Percentiles rank a stretch among this genome's conserved stretches.
Evolutionary conservation across 2,797 vertebrate genomes (phyloP).

Genomic region (Graptemys geographica): DNA sequence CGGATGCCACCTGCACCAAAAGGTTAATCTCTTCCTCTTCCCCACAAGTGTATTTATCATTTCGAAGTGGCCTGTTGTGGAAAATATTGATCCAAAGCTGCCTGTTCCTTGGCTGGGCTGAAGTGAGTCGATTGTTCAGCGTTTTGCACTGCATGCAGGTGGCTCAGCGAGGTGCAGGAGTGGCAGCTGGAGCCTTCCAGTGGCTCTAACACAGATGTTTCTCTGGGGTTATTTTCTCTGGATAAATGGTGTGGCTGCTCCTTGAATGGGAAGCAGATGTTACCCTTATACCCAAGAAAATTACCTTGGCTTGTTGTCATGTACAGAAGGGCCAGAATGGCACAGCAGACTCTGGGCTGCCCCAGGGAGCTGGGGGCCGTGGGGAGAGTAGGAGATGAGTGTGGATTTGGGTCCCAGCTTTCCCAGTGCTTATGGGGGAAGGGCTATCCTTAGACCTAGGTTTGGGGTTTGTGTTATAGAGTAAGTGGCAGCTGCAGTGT

Average conservation of each 20-base stretch:
- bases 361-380: fast-evolving
- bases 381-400: fast-evolving
- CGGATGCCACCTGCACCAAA: constrained; percentile 76
- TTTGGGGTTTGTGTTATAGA: neutral
- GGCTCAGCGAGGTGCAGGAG: fast-evolving
- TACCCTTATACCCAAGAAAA: neutral
- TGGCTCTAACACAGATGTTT: neutral
- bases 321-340: no score
- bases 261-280: neutral
- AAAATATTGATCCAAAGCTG: constrained; percentile 81
- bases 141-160: neutral
- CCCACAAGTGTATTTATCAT: constrained; percentile 81
- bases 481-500: fast-evolving
- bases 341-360: neutral
- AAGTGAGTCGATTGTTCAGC: constrained; percentile 52
- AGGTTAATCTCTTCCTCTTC: constrained; percentile 82
- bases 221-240: neutral
- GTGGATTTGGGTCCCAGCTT: fast-evolving
- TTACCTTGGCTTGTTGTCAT: fast-evolving
- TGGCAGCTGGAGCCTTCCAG: neutral
- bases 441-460: neutral
- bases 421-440: neutral
- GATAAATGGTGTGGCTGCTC: neutral
- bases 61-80: constrained; percentile 80
- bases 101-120: constrained; percentile 73